These are phyloP conservation scores for Drosophila baimaii DNA, from an alignment of 1,140 invertebrate genomes.

Conservation along the genomic window DNA sequence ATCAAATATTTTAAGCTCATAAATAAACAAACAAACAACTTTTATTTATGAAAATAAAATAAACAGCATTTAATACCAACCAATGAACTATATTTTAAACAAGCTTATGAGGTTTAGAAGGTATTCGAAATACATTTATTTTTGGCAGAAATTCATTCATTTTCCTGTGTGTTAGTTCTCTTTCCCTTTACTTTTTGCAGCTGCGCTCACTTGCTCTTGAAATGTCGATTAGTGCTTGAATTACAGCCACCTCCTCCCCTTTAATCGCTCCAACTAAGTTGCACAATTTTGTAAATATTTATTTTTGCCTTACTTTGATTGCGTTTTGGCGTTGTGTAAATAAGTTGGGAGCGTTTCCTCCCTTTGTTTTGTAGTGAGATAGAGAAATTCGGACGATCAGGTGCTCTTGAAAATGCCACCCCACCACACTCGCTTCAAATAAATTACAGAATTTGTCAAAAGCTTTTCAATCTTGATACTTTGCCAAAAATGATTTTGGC, in stretches of 20 bases:
- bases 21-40: too few species aligned
- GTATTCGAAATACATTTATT: constrained; percentile 15
- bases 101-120: neutral
- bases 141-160: constrained; percentile 12
- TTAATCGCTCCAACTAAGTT: constrained; percentile 9
- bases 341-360: neutral
- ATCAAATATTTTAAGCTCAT: neutral
- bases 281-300: constrained; percentile 30
- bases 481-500: constrained; percentile 53
- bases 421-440: constrained; percentile 39
- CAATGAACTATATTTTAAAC: constrained; percentile 4
- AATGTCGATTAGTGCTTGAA: constrained; percentile 3
- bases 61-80: neutral
- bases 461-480: constrained; percentile 31
- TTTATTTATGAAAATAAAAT: neutral
- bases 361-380: constrained; percentile 7
- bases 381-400: constrained; percentile 7
- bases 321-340: constrained; percentile 17
- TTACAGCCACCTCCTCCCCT: neutral
- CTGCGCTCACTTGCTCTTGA: constrained; percentile 21
- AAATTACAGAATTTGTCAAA: constrained; percentile 75
- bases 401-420: constrained; percentile 16
- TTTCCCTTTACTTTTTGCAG: neutral
- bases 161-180: neutral
- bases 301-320: constrained; percentile 13